These are phyloP conservation scores for Chrysogorgia sp. DNA, from an alignment of 92 coral and sea anemone genomes.

Conservation along the genomic window DNA sequence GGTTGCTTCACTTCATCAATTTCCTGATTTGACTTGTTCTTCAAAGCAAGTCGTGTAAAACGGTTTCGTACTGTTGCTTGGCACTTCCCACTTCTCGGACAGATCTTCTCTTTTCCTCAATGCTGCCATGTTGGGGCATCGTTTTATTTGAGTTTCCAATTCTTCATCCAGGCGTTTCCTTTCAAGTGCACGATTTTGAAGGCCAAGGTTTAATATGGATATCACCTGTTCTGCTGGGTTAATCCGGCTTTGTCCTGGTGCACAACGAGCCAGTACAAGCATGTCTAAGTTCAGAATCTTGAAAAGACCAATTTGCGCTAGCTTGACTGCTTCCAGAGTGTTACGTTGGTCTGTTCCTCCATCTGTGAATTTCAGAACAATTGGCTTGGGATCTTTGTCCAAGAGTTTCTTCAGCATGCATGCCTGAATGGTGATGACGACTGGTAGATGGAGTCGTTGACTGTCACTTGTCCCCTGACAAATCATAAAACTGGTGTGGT, in stretches of 20 bases:
- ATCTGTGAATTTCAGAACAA: conserved; percentile 42
- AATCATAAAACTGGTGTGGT: conserved; percentile 45
- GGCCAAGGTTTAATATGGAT: conserved; percentile 17
- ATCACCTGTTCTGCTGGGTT: conserved; percentile 30
- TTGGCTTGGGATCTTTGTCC: neutral
- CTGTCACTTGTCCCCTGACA: conserved; percentile 55
- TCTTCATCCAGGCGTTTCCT: neutral
- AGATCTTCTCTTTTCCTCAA: neutral
- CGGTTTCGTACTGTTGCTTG: neutral
- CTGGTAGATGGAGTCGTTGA: conserved; percentile 62
- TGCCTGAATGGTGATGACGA: conserved; percentile 54
- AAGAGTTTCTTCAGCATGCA: conserved; percentile 38
- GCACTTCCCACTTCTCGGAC: neutral
- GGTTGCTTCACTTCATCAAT: conserved; percentile 10
- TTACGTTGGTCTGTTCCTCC: conserved; percentile 27
- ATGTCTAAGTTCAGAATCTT: conserved; percentile 15
- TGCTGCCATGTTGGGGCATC: neutral
- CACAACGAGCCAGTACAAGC: neutral
- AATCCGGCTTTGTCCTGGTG: conserved; percentile 30
- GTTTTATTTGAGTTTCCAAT: neutral
- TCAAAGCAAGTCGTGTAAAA: neutral
- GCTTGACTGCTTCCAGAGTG: conserved; percentile 3
- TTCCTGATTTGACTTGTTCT: conserved; percentile 10
- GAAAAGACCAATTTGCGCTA: neutral
- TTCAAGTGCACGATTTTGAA: neutral